These are phyloP conservation scores for Heliconius hewitsoni DNA, from an alignment of 1,140 invertebrate species.

Conservation along the genomic window DNA sequence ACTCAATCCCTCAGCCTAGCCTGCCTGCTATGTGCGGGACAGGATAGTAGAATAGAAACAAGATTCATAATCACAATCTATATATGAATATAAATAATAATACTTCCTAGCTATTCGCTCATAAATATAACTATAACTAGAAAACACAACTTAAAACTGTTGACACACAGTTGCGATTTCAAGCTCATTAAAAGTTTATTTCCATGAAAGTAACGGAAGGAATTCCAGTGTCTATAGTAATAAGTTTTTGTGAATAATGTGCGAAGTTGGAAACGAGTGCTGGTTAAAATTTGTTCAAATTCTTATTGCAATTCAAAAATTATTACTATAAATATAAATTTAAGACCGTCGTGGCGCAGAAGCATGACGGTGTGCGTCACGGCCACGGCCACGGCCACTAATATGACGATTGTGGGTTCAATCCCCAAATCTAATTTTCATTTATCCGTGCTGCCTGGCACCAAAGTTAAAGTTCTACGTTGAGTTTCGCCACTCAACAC, in stretches of 20 bases:
- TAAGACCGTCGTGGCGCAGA: too few relatives aligned
- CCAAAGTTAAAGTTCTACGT: too few relatives aligned
- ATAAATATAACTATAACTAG: not conserved
- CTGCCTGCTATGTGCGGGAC: not conserved
- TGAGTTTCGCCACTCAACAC: too few relatives aligned
- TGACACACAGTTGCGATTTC: conserved; percentile 39
- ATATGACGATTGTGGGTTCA: too few relatives aligned
- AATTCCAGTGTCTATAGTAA: conserved; percentile 45
- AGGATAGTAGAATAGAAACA: not conserved
- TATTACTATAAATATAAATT: too few relatives aligned
- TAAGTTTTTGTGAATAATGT: conserved; percentile 54
- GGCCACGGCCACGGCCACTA: too few relatives aligned
- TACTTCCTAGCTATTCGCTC: not conserved
- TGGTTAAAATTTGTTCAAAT: conserved; percentile 38
- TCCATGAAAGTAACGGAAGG: conserved; percentile 48
- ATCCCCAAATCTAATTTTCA: too few relatives aligned
- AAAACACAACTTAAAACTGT: not conserved
- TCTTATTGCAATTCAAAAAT: conserved; percentile 17
- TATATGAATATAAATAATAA: too few relatives aligned
- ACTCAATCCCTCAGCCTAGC: too few relatives aligned
- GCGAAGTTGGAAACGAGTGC: conserved; percentile 41
- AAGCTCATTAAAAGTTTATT: conserved; percentile 49
- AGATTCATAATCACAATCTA: too few relatives aligned
- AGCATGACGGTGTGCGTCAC: too few relatives aligned
- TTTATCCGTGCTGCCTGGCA: too few relatives aligned